These are phyloP conservation scores for Rhea americana DNA, from an alignment of 2,113 vertebrate genomes.

Conservation along the genomic window DNA sequence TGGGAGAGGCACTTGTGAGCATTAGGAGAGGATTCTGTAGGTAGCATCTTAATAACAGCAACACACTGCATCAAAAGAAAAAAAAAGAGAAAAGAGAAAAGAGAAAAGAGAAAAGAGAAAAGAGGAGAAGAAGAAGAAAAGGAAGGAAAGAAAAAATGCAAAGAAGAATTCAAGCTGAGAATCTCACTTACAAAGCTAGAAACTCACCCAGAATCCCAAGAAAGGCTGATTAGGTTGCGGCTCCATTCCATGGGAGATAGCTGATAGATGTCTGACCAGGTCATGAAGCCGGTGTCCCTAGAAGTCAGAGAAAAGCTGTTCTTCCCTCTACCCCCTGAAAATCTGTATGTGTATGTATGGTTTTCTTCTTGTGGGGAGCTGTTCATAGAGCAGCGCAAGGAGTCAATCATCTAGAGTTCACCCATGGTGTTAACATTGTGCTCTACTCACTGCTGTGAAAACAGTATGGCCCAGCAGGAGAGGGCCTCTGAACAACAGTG, in stretches of 20 bases:
- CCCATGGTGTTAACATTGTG: neutral
- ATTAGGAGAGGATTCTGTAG: constrained; percentile 27
- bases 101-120: neutral
- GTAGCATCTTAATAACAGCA: constrained; percentile 28
- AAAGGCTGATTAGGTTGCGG: neutral
- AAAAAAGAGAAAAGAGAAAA: neutral
- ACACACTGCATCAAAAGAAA: neutral
- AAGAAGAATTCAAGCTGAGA: neutral
- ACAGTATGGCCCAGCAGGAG: neutral
- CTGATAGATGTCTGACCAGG: neutral
- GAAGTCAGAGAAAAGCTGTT: constrained; percentile 1
- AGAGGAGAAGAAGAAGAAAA: neutral
- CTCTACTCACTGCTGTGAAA: neutral
- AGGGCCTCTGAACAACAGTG: neutral
- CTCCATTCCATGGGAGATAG: neutral
- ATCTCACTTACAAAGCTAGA: neutral
- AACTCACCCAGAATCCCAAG: neutral
- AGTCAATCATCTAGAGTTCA: neutral
- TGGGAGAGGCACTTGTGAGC: constrained; percentile 31
- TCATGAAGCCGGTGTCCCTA: neutral
- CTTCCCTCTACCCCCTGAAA: neutral
- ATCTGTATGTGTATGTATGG: neutral
- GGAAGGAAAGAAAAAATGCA: neutral
- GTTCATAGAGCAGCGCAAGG: neutral
- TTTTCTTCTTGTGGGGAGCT: neutral